These are phyloP conservation scores for Neuroterus valhalla DNA, from an alignment of 1,140 invertebrate species.

Conservation along the genomic window DNA sequence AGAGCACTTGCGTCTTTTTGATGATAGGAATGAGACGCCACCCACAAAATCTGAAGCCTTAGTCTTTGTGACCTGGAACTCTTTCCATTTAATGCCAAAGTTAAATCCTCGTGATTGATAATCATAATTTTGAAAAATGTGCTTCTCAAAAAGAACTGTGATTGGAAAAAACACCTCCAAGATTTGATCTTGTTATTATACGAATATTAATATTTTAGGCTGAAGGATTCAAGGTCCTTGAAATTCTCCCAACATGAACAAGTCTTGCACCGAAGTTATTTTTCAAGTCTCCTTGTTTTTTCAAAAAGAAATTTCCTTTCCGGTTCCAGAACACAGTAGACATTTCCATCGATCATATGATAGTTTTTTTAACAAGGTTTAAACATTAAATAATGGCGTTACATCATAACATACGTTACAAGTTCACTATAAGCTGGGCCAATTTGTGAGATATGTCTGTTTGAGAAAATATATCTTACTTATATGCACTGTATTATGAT, in stretches of 20 bases:
- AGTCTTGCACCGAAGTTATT: too few species aligned
- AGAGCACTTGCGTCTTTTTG: not conserved
- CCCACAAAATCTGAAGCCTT: conserved; percentile 47
- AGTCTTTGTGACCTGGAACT: conserved; percentile 33
- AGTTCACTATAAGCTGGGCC: conserved; percentile 61
- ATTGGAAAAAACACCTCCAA: too few species aligned
- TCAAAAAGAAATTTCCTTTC: too few species aligned
- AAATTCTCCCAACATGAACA: too few species aligned
- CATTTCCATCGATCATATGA: conserved; percentile 13
- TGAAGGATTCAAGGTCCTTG: too few species aligned
- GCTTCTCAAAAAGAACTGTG: not conserved
- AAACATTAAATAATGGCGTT: conserved; percentile 44
- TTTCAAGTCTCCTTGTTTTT: too few species aligned
- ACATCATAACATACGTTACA: conserved; percentile 37
- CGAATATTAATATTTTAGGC: too few species aligned
- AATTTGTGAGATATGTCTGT: conserved; percentile 70
- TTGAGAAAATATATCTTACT: conserved; percentile 70
- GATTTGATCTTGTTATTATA: too few species aligned
- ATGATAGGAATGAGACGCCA: conserved; percentile 59
- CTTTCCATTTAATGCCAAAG: not conserved
- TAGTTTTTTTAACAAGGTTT: conserved; percentile 39
- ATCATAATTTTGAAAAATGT: not conserved
- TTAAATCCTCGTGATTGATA: not conserved
- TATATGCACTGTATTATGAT: conserved; percentile 50
- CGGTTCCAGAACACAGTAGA: conserved; percentile 19